Base-by-base conservation (phyloP, 2,888 invertebrate species). In the Caenorhabditis afra region DNA sequence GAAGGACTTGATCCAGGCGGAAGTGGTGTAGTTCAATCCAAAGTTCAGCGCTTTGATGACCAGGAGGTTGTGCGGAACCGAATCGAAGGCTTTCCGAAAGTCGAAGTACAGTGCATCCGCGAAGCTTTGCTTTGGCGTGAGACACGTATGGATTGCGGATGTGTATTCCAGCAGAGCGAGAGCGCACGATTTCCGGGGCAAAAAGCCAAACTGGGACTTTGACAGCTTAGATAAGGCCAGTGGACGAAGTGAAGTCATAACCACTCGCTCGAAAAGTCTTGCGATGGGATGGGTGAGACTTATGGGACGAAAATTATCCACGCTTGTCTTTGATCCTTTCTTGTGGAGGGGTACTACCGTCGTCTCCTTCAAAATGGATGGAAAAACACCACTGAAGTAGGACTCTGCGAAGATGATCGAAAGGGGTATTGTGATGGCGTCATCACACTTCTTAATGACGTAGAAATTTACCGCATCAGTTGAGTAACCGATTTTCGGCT, bases 11-110 rank as follows among this genome's bases (percentile, higher is more conserved):
- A n/a, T n/a, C n/a, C n/a, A n/a, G n/a, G n/a, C n/a, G n/a, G n/a
- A n/a, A n/a, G n/a, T n/a, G n/a, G n/a, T n/a, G n/a, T n/a, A n/a
- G n/a, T n/a, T n/a, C n/a, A n/a, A n/a, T n/a, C 57, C 47, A 20
- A 57, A 47, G 7, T 20, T 18, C 0, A 1, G 5, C 1, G 57
- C n/a, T 35, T 67, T 67, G n/a, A 16, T 12, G 0, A 67, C 0
- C 1, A 67, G 22, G 16, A 67, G 57, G 11, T 47, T 11, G n/a
- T 67, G 67, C 1, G 67, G 67, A 20, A 67, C 67, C 1, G 37
- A 12, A 14, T 67, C 67, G 14, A 67, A 67, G 1, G 55, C 57
- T 14, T 67, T 67, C 0, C 11, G 3, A 10, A 67, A 67, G n/a
- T 67, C 67, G 29, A 65, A 65, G 11, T 16, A 53, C 0, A 53